A percentile compares a stretch with the other conserved stretches of the same genome.
phyloP scores from a whole-genome alignment of 2,888 invertebrate genomes.

The Parelbella ahira region DNA sequence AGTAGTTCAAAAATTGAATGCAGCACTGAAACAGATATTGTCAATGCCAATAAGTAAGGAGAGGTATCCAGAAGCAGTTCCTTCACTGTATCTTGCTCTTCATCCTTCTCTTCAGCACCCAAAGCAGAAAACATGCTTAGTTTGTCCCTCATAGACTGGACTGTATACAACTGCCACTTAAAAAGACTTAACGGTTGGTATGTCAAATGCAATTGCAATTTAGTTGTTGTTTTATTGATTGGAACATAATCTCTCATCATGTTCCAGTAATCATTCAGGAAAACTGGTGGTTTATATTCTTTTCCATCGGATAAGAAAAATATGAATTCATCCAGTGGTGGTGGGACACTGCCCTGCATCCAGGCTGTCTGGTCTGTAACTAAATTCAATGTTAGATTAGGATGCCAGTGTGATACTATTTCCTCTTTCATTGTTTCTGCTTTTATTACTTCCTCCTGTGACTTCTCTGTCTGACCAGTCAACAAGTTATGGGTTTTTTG shows the following conservation, averaged over 20 bases:
- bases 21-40: constrained; percentile 94
- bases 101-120: constrained; percentile 88
- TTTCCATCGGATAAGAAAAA: constrained; percentile 92
- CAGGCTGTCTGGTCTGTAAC: constrained; percentile 98
- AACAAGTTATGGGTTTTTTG: constrained; percentile 95
- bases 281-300: constrained; percentile 95
- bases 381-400: constrained; percentile 97
- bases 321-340: constrained; percentile 95
- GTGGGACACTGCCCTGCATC: constrained; percentile 94
- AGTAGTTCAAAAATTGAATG: constrained; percentile 99
- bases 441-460: constrained; percentile 88
- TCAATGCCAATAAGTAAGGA: constrained; percentile 95
- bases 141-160: constrained; percentile 95
- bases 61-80: constrained; percentile 98
- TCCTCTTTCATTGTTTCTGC: constrained; percentile 89
- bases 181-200: constrained; percentile 96
- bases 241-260: constrained; percentile 96
- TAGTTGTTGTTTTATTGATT: constrained; percentile 91
- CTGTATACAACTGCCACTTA: constrained; percentile 99
- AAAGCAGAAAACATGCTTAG: constrained; percentile 86
- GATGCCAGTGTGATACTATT: constrained; percentile 99
- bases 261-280: constrained; percentile 99
- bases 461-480: constrained; percentile 92
- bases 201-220: constrained; percentile 85
- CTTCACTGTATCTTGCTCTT: constrained; percentile 94